Conservation (phyloP, 2,888 invertebrate genomes). For the Trachelus iudaicus region DNA sequence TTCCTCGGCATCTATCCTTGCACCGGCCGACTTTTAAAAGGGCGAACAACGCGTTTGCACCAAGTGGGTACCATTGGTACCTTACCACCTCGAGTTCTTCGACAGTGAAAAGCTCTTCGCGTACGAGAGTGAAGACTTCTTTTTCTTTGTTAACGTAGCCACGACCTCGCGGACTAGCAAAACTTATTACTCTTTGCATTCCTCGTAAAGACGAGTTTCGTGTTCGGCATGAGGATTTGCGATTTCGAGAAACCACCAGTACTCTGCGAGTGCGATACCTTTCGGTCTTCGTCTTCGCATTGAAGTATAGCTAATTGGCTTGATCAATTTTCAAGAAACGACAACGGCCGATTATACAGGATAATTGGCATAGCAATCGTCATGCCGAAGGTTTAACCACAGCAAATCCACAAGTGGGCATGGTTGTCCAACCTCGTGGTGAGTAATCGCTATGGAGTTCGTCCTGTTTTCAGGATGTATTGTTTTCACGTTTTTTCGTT, state of each 20-base stretch:
- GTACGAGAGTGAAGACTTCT: neutral
- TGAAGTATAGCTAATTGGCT: neutral
- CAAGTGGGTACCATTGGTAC: neutral
- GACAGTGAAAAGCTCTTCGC: neutral
- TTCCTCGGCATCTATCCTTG: conserved; percentile 30
- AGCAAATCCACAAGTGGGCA: neutral
- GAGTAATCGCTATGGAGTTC: conserved; percentile 24
- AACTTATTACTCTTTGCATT: neutral
- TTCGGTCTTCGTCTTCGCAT: neutral
- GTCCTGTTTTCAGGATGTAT: conserved; percentile 40
- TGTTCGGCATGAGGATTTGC: conserved; percentile 11
- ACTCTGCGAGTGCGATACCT: neutral
- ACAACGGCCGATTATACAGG: neutral
- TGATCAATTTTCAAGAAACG: neutral
- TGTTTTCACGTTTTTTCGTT: conserved; percentile 34
- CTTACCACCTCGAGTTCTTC: neutral
- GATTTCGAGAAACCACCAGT: conserved; percentile 25
- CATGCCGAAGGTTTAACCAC: neutral
- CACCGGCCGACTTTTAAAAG: conserved; percentile 34
- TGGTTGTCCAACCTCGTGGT: conserved; percentile 4
- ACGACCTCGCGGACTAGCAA: neutral
- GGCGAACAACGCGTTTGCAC: neutral
- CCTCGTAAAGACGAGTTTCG: neutral
- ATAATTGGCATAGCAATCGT: neutral
- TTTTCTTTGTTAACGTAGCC: neutral